A percentile compares a stretch with the other conserved stretches of the same genome.
Conservation (phyloP, 2,113 vertebrate species). For the Apodemus speciosus region DNA sequence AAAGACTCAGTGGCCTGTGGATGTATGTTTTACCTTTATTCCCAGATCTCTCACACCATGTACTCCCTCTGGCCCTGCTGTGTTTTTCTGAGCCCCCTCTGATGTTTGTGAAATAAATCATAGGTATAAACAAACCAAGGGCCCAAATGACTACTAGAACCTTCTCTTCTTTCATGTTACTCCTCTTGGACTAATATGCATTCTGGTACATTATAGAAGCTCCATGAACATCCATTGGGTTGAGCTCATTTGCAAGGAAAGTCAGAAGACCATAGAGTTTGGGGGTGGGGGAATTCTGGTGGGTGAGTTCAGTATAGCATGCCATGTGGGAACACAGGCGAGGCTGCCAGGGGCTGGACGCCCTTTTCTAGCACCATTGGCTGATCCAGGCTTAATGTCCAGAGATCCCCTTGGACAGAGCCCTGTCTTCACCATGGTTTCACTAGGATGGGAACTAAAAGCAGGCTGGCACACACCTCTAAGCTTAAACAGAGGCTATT, state of each 20-base stretch:
- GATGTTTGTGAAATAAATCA: background rate
- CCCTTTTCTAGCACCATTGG: background rate
- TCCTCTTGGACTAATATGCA: background rate
- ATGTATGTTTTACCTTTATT: background rate
- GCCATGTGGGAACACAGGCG: rapidly evolving
- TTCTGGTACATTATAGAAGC: background rate
- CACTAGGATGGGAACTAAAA: too few relatives aligned
- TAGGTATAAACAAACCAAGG: background rate
- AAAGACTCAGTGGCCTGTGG: background rate
- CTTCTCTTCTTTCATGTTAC: background rate
- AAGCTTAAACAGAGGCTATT: background rate
- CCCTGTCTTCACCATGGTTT: background rate
- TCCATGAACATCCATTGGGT: background rate
- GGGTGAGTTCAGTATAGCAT: background rate
- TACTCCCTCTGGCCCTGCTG: background rate
- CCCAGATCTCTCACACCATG: background rate
- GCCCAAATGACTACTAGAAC: background rate
- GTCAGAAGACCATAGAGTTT: background rate
- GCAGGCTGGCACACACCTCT: background rate
- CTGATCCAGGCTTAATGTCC: too few relatives aligned
- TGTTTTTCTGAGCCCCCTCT: background rate
- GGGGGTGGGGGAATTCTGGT: background rate
- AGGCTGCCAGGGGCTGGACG: background rate
- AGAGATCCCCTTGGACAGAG: background rate
- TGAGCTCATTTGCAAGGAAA: constrained; percentile 10